Evolutionary conservation across 2,113 vertebrate genomes (phyloP).

Genomic region (Callocephalon fimbriatum): DNA sequence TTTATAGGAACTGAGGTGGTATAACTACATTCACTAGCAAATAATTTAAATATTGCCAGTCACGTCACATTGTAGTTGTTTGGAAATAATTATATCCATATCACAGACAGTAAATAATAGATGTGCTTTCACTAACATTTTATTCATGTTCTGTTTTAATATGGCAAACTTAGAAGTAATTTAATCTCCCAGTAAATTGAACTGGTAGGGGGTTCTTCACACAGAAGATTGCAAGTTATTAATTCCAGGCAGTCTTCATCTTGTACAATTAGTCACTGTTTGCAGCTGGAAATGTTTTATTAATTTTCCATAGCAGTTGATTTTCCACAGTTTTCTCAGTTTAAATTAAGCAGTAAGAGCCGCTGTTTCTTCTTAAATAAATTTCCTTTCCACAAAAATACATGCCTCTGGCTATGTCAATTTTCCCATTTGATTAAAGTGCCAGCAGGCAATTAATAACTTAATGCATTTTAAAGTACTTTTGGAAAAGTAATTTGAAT

Average conservation of each 20-base stretch:
- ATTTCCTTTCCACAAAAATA: slow-evolving; percentile 87
- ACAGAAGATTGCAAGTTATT: slow-evolving; percentile 90
- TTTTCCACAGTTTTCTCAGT: slow-evolving; percentile 87
- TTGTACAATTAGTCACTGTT: slow-evolving; percentile 92
- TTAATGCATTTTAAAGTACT: slow-evolving; percentile 91
- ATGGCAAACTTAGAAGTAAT: slow-evolving; percentile 92
- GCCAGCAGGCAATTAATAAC: slow-evolving; percentile 90
- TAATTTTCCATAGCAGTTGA: slow-evolving; percentile 88
- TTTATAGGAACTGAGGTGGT: not conserved
- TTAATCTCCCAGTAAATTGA: slow-evolving; percentile 93
- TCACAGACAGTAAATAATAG: slow-evolving; percentile 95
- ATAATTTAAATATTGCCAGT: slow-evolving; percentile 86
- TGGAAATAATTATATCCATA: slow-evolving; percentile 93
- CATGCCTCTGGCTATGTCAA: slow-evolving; percentile 87
- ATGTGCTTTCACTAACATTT: slow-evolving; percentile 85
- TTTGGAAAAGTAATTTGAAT: slow-evolving; percentile 88
- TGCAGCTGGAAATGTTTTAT: slow-evolving; percentile 90
- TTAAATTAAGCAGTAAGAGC: slow-evolving; percentile 89
- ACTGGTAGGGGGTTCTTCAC: slow-evolving; percentile 88
- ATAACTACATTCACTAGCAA: slow-evolving; percentile 65
- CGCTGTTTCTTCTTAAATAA: slow-evolving; percentile 87
- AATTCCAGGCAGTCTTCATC: slow-evolving; percentile 90
- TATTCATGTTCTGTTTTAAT: slow-evolving; percentile 92
- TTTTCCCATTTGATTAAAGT: slow-evolving; percentile 88
- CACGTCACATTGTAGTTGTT: slow-evolving; percentile 87